These are phyloP conservation scores for Brachyptera risi DNA, from an alignment of 2,888 invertebrate species.

Conservation along the genomic window DNA sequence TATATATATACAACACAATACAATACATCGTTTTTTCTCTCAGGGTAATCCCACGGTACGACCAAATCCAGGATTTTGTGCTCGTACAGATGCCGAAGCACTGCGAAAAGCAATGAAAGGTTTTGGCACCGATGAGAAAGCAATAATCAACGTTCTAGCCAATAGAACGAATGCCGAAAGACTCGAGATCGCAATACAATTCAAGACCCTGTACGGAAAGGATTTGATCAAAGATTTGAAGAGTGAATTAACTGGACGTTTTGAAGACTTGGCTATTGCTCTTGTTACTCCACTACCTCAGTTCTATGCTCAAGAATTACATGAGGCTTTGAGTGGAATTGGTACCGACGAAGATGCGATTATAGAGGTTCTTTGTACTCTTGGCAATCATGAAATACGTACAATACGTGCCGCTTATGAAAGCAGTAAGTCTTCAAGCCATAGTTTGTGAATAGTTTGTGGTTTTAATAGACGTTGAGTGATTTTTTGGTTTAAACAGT, in stretches of 20 bases:
- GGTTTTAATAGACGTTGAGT: not conserved
- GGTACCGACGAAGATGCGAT: slow-evolving; percentile 83
- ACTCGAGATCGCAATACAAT: slow-evolving; percentile 72
- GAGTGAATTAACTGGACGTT: slow-evolving; percentile 84
- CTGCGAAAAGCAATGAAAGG: slow-evolving; percentile 91
- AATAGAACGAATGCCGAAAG: slow-evolving; percentile 82
- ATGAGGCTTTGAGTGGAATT: slow-evolving; percentile 77
- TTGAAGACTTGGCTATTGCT: slow-evolving; percentile 77
- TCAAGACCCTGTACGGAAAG: slow-evolving; percentile 83
- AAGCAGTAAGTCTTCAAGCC: slow-evolving; percentile 57
- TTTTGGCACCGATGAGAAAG: slow-evolving; percentile 85
- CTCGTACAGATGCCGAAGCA: slow-evolving; percentile 72
- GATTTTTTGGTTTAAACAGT: not conserved
- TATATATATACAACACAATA: too few species aligned
- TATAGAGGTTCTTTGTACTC: slow-evolving; percentile 84
- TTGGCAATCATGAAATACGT: slow-evolving; percentile 79
- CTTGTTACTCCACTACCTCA: slow-evolving; percentile 81
- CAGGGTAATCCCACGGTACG: slow-evolving; percentile 72
- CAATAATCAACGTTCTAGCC: slow-evolving; percentile 79
- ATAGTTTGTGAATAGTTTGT: not conserved
- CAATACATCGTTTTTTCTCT: slow-evolving; percentile 28
- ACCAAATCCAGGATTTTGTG: slow-evolving; percentile 72
- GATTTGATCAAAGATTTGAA: slow-evolving; percentile 73
- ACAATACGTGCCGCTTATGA: slow-evolving; percentile 74
- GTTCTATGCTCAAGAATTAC: slow-evolving; percentile 77